Conservation (phyloP, 2,797 vertebrate genomes). For the Phataginus tetradactyla region DNA sequence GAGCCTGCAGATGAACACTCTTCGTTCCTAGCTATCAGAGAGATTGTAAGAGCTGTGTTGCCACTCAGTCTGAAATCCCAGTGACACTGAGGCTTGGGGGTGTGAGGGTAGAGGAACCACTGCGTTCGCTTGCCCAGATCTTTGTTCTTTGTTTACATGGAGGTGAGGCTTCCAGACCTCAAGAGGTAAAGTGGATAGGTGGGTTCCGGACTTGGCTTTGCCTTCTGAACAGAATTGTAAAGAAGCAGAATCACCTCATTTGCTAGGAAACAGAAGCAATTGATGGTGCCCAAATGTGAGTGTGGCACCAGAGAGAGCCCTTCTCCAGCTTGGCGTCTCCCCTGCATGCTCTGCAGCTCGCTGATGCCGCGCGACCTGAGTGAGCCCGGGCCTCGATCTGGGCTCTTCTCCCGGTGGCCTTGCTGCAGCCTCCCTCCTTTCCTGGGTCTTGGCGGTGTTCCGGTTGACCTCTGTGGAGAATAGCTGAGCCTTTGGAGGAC, state of each 20-base stretch:
- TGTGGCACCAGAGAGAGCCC: neutral
- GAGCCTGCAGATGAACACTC: neutral
- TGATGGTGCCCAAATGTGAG: neutral
- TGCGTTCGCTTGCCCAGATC: neutral
- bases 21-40: neutral
- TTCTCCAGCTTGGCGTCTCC: neutral
- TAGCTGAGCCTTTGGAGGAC: neutral
- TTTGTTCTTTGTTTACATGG: conserved; percentile 30
- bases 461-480: neutral
- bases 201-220: conserved; percentile 9
- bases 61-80: neutral
- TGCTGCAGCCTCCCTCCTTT: neutral
- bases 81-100: neutral
- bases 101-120: neutral
- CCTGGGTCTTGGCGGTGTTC: conserved; percentile 23
- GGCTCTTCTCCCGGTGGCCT: neutral
- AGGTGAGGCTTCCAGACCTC: neutral
- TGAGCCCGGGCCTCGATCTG: neutral
- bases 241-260: neutral
- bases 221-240: conserved; percentile 29
- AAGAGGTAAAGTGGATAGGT: neutral
- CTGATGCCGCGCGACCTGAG: neutral
- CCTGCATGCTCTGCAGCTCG: neutral
- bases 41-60: neutral
- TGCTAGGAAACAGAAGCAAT: neutral